phyloP scores from a whole-genome alignment of 2,888 invertebrate genomes.

The Terebella lapidaria region DNA sequence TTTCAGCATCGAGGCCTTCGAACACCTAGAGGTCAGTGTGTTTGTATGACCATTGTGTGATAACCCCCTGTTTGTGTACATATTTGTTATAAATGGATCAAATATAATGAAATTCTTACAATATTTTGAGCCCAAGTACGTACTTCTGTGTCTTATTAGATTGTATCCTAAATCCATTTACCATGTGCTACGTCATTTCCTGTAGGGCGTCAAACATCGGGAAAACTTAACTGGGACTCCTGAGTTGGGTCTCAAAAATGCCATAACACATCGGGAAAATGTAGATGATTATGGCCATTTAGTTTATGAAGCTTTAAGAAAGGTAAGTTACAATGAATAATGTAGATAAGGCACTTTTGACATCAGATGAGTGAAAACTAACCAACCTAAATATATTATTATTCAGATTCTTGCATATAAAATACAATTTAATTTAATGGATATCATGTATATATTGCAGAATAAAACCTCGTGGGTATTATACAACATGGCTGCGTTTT shows the following conservation, averaged over 20 bases:
- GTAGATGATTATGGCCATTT: conserved; percentile 62
- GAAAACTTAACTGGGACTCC: conserved; percentile 57
- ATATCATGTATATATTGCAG: conserved; percentile 36
- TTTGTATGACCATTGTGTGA: neutral
- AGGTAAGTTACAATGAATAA: too few relatives aligned
- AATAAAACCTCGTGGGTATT: conserved; percentile 75
- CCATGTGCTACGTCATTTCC: neutral
- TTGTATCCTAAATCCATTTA: neutral
- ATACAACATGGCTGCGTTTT: conserved; percentile 73
- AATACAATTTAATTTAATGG: neutral
- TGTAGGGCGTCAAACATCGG: conserved; percentile 57
- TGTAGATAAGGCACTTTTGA: too few relatives aligned
- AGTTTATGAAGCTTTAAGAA: conserved; percentile 61
- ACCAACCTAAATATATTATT: neutral
- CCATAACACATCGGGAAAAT: conserved; percentile 47
- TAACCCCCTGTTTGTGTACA: too few relatives aligned
- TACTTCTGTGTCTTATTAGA: too few relatives aligned
- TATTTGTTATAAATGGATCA: too few relatives aligned
- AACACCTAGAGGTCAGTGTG: conserved; percentile 60
- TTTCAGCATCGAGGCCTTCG: conserved; percentile 64
- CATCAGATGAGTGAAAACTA: too few relatives aligned
- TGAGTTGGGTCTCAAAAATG: conserved; percentile 57
- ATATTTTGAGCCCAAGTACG: too few relatives aligned
- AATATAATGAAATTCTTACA: too few relatives aligned
- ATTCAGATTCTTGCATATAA: neutral